Conservation (phyloP, 2,797 vertebrate genomes). For the Chelonia mydas region DNA sequence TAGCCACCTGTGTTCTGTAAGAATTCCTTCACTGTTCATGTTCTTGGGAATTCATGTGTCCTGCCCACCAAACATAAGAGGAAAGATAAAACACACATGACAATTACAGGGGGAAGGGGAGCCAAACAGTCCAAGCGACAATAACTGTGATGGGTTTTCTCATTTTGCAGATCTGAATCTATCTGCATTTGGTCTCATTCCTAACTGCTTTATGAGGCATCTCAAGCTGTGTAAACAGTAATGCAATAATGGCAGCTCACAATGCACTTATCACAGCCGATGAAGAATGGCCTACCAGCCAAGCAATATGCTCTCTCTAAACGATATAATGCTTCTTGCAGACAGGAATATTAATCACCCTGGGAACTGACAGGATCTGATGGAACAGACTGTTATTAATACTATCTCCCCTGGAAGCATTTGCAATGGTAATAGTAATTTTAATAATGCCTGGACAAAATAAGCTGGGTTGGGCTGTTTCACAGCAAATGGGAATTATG, state of each 20-base stretch:
- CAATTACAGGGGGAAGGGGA: background rate
- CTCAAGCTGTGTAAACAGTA: constrained; percentile 71
- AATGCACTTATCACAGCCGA: constrained; percentile 43
- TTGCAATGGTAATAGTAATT: constrained; percentile 75
- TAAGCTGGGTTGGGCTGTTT: constrained; percentile 5
- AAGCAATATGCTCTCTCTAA: constrained; percentile 66
- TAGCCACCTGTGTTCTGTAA: background rate
- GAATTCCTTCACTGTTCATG: background rate
- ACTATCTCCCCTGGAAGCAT: constrained; percentile 66
- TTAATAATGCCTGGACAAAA: constrained; percentile 70
- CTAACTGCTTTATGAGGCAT: constrained; percentile 59
- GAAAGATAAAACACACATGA: background rate
- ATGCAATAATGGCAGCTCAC: constrained; percentile 64
- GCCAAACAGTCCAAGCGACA: background rate
- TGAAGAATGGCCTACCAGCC: constrained; percentile 56
- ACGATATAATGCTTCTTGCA: constrained; percentile 57
- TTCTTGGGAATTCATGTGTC: background rate
- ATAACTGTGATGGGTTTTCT: constrained; percentile 42
- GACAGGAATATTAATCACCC: constrained; percentile 72
- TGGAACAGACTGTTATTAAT: constrained; percentile 63
- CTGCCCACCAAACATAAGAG: background rate
- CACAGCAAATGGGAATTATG: constrained; percentile 18
- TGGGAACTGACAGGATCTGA: constrained; percentile 61
- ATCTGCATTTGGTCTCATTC: constrained; percentile 36
- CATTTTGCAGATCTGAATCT: constrained; percentile 63